These are phyloP conservation scores for Neuroterus valhalla DNA, from an alignment of 1,140 invertebrate genomes.

Conservation along the genomic window DNA sequence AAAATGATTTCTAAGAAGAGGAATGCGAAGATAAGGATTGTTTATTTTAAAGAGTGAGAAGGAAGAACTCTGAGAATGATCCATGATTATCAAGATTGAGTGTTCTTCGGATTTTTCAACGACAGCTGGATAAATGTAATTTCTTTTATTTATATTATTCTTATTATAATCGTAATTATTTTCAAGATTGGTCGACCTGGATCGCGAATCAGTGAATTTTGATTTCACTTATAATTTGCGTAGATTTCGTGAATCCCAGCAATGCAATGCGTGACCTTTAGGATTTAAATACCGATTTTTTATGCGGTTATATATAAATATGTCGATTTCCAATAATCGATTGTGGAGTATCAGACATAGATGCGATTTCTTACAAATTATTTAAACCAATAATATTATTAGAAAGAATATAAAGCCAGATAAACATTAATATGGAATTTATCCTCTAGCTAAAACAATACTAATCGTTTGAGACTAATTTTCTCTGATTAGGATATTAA, in stretches of 20 bases:
- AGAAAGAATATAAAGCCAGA: background rate
- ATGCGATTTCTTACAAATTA: too few relatives aligned
- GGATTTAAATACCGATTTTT: too few relatives aligned
- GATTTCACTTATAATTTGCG: conserved; percentile 11
- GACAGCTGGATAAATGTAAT: conserved; percentile 34
- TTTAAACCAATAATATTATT: too few relatives aligned
- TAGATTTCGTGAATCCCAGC: background rate
- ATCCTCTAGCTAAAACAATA: background rate
- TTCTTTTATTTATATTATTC: background rate
- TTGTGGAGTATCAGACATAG: too few relatives aligned
- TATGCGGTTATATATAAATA: too few relatives aligned
- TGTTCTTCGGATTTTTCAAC: background rate
- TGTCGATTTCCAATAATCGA: too few relatives aligned
- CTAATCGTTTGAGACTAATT: background rate
- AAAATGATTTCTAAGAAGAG: background rate
- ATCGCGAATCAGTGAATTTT: conserved; percentile 2
- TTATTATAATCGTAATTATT: background rate
- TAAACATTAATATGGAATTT: background rate
- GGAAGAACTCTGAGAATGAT: background rate
- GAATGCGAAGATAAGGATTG: background rate
- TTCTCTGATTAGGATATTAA: background rate
- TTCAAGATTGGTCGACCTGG: conserved; percentile 5
- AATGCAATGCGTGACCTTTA: conserved; percentile 11
- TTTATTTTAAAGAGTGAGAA: background rate
- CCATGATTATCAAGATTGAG: background rate